Conservation (phyloP, 1,140 invertebrate species). For the Drosophila parvula region DNA sequence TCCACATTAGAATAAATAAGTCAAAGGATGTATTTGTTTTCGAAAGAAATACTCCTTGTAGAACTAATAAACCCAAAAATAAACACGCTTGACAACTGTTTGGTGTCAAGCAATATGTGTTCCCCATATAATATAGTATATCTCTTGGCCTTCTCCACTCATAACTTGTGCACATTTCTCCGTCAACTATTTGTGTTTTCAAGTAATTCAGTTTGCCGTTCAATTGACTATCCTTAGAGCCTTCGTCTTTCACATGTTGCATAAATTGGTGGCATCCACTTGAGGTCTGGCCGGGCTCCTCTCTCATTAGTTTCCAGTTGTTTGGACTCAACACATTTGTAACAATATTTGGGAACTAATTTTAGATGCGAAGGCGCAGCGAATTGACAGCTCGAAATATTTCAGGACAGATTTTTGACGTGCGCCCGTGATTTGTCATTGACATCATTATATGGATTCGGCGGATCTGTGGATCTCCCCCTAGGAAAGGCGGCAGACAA, state of each 20-base stretch:
- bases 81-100: slow-evolving; percentile 12
- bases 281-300: slow-evolving; percentile 33
- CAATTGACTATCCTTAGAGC: slow-evolving; percentile 44
- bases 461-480: slow-evolving; percentile 39
- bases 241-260: slow-evolving; percentile 64
- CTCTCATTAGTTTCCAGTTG: slow-evolving; percentile 64
- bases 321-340: slow-evolving; percentile 84
- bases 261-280: slow-evolving; percentile 68
- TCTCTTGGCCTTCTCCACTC: slow-evolving; percentile 10
- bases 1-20: background rate
- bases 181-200: slow-evolving; percentile 49
- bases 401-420: slow-evolving; percentile 83
- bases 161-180: slow-evolving; percentile 27
- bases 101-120: slow-evolving; percentile 10
- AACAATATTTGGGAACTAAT: slow-evolving; percentile 84
- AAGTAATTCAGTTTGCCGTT: slow-evolving; percentile 54
- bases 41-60: background rate
- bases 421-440: slow-evolving; percentile 84
- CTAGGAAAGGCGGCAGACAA: slow-evolving; percentile 54
- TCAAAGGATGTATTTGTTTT: background rate
- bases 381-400: slow-evolving; percentile 82
- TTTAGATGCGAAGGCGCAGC: slow-evolving; percentile 66
- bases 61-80: background rate
- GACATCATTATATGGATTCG: slow-evolving; percentile 69
- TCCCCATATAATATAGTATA: background rate